phyloP scores from a whole-genome alignment of 2,888 invertebrate genomes.

The Drosophila pegasa region DNA sequence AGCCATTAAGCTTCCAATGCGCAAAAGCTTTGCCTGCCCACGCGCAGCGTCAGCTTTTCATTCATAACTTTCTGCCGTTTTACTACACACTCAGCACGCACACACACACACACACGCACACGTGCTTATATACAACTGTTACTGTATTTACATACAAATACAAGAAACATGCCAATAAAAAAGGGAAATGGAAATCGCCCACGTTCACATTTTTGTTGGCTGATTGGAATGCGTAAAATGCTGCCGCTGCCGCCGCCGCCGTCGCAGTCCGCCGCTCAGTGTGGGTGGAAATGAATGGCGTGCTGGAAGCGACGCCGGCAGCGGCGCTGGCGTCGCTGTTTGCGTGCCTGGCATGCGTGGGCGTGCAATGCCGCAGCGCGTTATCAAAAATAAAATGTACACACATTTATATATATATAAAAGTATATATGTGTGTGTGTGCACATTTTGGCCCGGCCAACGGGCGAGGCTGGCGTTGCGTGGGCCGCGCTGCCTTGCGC shows the following conservation, averaged over 20 bases:
- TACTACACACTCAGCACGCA: conserved; percentile 42
- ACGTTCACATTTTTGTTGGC: conserved; percentile 61
- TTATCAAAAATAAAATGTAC: conserved; percentile 71
- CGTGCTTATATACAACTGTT: conserved; percentile 13
- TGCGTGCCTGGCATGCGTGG: conserved; percentile 56
- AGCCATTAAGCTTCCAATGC: conserved; percentile 31
- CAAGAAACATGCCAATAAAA: conserved; percentile 33
- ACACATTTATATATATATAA: conserved; percentile 16
- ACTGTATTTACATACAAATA: conserved; percentile 9
- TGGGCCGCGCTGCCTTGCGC: conserved; percentile 46
- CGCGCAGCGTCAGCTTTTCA: conserved; percentile 59
- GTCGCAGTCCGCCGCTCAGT: conserved; percentile 19
- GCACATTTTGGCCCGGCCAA: conserved; percentile 53
- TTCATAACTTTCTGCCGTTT: conserved; percentile 66
- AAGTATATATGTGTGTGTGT: neutral
- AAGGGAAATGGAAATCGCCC: conserved; percentile 63
- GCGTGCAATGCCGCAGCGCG: conserved; percentile 70
- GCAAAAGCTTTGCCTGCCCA: conserved; percentile 37
- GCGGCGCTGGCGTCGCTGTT: conserved; percentile 32
- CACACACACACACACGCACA: neutral
- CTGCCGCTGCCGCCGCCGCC: conserved; percentile 26
- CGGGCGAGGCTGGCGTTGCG: conserved; percentile 49
- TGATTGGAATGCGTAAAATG: conserved; percentile 80
- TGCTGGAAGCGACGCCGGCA: conserved; percentile 56
- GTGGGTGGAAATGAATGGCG: conserved; percentile 67